Conservation (phyloP, 2,797 vertebrate species). For the Tympanoctomys barrerae region DNA sequence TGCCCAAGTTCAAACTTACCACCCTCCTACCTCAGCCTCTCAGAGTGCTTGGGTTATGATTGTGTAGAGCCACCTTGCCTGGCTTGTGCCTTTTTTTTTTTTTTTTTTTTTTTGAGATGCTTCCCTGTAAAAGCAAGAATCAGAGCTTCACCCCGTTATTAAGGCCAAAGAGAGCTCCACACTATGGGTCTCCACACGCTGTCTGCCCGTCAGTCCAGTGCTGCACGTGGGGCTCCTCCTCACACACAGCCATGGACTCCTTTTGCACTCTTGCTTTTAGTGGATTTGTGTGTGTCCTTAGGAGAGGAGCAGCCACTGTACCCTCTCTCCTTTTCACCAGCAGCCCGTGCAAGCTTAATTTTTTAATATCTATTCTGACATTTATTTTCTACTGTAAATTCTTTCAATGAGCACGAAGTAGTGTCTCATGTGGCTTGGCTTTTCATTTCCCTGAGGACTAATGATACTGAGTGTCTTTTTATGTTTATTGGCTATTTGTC, state of each 20-base stretch:
- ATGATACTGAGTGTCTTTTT: background rate
- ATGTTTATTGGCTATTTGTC: background rate
- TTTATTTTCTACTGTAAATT: background rate
- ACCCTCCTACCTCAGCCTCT: background rate
- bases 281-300: background rate
- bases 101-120: too few relatives aligned
- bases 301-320: background rate
- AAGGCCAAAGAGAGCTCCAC: background rate
- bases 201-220: background rate
- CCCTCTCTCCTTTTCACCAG: background rate
- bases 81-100: too few relatives aligned
- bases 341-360: background rate
- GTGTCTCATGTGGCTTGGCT: background rate
- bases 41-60: too few relatives aligned
- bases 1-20: background rate
- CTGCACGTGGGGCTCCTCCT: background rate
- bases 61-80: too few relatives aligned
- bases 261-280: background rate
- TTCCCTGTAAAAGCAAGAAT: accelerated
- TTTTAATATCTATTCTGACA: background rate
- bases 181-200: accelerated
- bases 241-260: background rate
- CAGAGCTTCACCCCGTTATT: background rate
- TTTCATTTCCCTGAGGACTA: constrained; percentile 18
- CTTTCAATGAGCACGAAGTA: background rate